These are phyloP conservation scores for Temnothorax longispinosus DNA, from an alignment of 1,140 invertebrate species.

Conservation along the genomic window DNA sequence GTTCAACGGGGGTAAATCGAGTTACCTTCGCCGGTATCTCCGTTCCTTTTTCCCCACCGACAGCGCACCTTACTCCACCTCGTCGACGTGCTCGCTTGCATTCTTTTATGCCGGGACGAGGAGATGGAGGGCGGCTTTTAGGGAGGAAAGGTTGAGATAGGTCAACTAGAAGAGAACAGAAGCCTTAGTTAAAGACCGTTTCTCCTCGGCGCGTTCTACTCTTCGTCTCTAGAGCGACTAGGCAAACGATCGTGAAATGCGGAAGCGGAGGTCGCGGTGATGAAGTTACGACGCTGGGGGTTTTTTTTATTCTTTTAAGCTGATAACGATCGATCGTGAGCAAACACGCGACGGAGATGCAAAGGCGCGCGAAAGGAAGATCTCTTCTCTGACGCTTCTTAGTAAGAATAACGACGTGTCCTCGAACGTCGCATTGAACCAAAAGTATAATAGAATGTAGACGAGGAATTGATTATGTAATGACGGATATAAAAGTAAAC, in stretches of 20 bases:
- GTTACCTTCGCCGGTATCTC: slow-evolving; percentile 73
- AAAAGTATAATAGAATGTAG: neutral
- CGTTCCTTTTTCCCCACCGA: slow-evolving; percentile 12
- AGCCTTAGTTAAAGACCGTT: slow-evolving; percentile 22
- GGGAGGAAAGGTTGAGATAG: slow-evolving; percentile 18
- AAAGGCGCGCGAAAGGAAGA: slow-evolving; percentile 1
- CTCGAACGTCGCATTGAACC: neutral
- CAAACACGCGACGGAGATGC: slow-evolving; percentile 7
- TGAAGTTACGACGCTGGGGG: slow-evolving; percentile 25
- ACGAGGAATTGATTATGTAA: neutral
- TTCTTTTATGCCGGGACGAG: slow-evolving; percentile 38
- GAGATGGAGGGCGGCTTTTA: neutral
- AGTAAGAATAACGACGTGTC: neutral
- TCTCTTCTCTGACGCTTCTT: neutral
- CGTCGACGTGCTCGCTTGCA: slow-evolving; percentile 24
- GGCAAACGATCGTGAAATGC: slow-evolving; percentile 37
- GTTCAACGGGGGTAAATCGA: slow-evolving; percentile 80
- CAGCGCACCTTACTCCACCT: neutral
- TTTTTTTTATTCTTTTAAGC: slow-evolving; percentile 36
- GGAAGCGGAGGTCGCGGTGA: slow-evolving; percentile 31
- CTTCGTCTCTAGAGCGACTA: neutral
- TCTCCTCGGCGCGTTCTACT: neutral
- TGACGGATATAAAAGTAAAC: neutral
- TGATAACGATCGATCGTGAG: slow-evolving; percentile 37
- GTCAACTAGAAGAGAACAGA: slow-evolving; percentile 36